Base-by-base conservation (phyloP, 1,140 invertebrate genomes). In the Bacillus rossius region DNA sequence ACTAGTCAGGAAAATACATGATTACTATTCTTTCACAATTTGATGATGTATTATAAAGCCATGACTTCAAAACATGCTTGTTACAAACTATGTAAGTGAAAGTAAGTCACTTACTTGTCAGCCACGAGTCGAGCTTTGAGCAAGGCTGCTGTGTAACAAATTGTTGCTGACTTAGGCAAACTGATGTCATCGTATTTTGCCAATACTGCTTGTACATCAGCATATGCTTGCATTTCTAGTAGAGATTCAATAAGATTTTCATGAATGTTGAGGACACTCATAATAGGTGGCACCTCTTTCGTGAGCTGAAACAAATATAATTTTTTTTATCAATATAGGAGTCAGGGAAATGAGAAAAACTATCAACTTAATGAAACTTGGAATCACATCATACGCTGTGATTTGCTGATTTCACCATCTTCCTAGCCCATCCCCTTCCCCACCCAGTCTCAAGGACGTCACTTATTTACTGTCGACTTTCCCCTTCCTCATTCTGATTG, bases 111-210 rank as follows among this genome's bases (percentile, higher is more conserved):
- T 78, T 75, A 86, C 84, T 96, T 96, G 67, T 98, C 95, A 41
- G 92, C 93, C 7, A 97, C 94, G 49, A 87, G 77, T 67, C 96
- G 83, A 0, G 94, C 92, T 78, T 98, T 98, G 8, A 99, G 77
- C 56, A 99, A 73, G 17, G 96, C 96, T 26, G 93, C 89, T 57
- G 96, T 98, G 73, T 98, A 99, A 76, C 93, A 96, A 64, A 99
- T 94, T n/a, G 93, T 90, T 10, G 96, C 96, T 55, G 94, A 97
- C 73, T 96, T 96, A 22, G 96, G 95, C 66, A 96, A 77, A 69
- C 87, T 93, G 59, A 95, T 94, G 73, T 98, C 96, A 76, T 98
- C 96, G 75, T 97, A 97, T 75, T 96, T 94, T 13, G 96, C 93
- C 64, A 99, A 75, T 37, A 99, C 91, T 41, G 94, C 93, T 77